These are phyloP conservation scores for Crotophaga sulcirostris DNA, from an alignment of 2,113 vertebrate genomes.

Conservation along the genomic window DNA sequence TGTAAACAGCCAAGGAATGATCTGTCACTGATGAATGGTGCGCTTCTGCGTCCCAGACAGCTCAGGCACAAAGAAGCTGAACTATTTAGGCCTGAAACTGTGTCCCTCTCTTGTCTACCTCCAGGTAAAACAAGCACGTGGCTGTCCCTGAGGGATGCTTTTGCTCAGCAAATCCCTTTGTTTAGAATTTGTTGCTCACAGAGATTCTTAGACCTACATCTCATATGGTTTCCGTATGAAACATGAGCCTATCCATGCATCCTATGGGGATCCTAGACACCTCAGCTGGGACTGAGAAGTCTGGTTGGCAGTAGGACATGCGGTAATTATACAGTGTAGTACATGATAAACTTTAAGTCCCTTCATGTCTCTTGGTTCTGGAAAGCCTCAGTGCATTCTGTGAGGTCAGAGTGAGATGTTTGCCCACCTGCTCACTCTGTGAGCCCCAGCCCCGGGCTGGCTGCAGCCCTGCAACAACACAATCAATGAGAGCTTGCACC, in stretches of 20 bases:
- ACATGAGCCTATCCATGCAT: background rate
- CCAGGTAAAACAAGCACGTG: background rate
- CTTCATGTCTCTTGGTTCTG: background rate
- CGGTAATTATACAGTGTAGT: background rate
- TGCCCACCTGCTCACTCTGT: background rate
- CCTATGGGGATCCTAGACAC: background rate
- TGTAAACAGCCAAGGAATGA: background rate
- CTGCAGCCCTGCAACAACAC: background rate
- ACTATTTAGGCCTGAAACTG: background rate
- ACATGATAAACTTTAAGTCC: background rate
- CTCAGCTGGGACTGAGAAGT: background rate
- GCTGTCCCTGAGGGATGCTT: background rate
- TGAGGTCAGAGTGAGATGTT: background rate
- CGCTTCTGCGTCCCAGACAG: background rate
- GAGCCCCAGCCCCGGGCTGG: background rate
- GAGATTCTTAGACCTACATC: background rate
- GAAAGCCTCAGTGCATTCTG: background rate
- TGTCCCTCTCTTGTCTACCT: background rate
- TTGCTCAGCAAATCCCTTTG: background rate
- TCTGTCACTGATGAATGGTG: background rate
- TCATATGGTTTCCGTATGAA: background rate
- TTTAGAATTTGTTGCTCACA: background rate
- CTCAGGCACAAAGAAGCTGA: background rate
- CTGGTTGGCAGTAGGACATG: background rate
- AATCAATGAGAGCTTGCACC: background rate